Conservation (phyloP, 2,888 invertebrate genomes). For the Lapara coniferarum region DNA sequence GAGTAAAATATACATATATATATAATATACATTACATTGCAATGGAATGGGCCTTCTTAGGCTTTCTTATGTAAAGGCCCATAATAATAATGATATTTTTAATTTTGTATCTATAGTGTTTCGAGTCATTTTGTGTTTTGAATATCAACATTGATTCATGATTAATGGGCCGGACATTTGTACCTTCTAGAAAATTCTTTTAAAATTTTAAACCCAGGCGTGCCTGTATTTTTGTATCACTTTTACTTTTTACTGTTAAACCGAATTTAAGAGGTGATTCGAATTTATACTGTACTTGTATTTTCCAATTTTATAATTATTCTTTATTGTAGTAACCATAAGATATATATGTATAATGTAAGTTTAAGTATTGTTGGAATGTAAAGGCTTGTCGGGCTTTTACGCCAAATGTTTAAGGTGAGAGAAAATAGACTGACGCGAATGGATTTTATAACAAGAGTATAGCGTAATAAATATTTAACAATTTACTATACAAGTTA, state of each 20-base stretch:
- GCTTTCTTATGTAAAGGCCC: background rate
- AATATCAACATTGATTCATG: no score
- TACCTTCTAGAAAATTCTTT: background rate
- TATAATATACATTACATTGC: background rate
- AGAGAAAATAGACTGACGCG: constrained; percentile 4
- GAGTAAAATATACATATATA: background rate
- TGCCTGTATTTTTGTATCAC: background rate
- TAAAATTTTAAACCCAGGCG: background rate
- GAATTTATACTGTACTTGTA: background rate
- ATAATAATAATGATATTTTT: background rate
- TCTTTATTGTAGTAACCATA: background rate
- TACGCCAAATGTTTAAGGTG: background rate
- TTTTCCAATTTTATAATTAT: background rate
- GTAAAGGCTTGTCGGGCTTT: background rate
- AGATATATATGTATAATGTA: background rate
- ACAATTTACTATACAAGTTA: no score
- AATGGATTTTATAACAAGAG: background rate
- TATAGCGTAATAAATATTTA: background rate
- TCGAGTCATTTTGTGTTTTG: no score
- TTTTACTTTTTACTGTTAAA: background rate
- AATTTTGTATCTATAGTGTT: background rate
- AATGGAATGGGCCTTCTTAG: background rate
- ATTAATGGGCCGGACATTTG: no score
- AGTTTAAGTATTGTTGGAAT: background rate
- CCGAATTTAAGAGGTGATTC: background rate